A percentile compares a stretch with the other conserved stretches of the same genome.
Evolutionary conservation across 1,140 invertebrate species (phyloP).

Genomic region (Gryon sp.): DNA sequence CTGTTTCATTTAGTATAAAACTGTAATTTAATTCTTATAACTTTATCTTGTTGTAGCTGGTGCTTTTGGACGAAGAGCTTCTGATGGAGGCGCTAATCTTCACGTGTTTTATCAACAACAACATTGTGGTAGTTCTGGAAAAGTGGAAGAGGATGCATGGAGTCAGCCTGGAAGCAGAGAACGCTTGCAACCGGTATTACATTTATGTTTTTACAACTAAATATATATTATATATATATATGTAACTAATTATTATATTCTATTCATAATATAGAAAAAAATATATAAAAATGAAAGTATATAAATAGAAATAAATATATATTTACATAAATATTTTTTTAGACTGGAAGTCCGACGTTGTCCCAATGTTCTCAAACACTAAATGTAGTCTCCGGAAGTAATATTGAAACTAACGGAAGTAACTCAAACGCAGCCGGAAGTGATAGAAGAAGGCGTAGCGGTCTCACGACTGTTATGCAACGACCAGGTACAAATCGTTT

Average conservation of each 20-base stretch:
- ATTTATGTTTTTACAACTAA: no score
- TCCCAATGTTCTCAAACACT: slow-evolving; percentile 78
- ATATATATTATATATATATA: no score
- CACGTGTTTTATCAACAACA: slow-evolving; percentile 86
- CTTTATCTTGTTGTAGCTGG: slow-evolving; percentile 80
- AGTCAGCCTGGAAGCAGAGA: slow-evolving; percentile 85
- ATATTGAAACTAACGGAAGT: slow-evolving; percentile 73
- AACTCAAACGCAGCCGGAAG: slow-evolving; percentile 76
- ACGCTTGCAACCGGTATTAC: slow-evolving; percentile 79
- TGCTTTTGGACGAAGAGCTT: slow-evolving; percentile 93
- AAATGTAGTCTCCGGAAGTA: slow-evolving; percentile 71
- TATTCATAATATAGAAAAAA: background rate
- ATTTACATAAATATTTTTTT: slow-evolving; percentile 52
- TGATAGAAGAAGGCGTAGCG: slow-evolving; percentile 86
- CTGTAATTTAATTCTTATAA: background rate
- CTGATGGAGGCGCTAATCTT: slow-evolving; percentile 97
- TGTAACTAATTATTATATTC: background rate
- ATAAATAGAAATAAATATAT: no score
- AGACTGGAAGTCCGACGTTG: slow-evolving; percentile 79
- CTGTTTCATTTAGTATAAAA: slow-evolving; percentile 6
- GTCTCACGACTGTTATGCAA: slow-evolving; percentile 90
- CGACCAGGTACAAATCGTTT: slow-evolving; percentile 88
- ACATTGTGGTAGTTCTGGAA: slow-evolving; percentile 67
- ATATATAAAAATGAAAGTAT: no score
- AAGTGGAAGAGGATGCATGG: slow-evolving; percentile 80